Evolutionary conservation across 2,797 vertebrate genomes (phyloP), one percentile per base, ranked within the genome.

Genomic region (Furcifer pardalis): DNA sequence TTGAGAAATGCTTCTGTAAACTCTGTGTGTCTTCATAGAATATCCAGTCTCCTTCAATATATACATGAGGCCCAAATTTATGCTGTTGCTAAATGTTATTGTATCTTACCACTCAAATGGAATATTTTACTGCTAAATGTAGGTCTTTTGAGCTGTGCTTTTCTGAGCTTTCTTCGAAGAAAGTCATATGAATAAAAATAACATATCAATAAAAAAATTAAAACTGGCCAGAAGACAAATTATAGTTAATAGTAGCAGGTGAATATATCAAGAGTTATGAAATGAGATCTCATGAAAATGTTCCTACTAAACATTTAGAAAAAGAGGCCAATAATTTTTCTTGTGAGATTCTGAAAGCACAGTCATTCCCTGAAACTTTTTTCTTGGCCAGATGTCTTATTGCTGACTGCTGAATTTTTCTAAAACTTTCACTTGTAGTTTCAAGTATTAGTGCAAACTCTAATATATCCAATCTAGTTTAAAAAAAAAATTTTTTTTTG

Each of bases 261-360:
- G 88, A 75, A 68, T 0, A 0, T 52, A 49, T 42, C 81, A 78
- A 21, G 0, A 78, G 60, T 46, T 83, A 91, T 71, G 77, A 17
- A 73, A 0, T 0, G 82, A 2, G 27, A 59, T 8, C 83, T 84
- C 80, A 66, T 7, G 32, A 63, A 52, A 86, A 78, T n/a, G 6
- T 9, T 89, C 56, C 23, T 73, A 68, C 87, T 71, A 88, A 88
- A 84, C 86, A 30, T 77, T 80, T 76, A 37, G n/a, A 30, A 62
- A 79, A 87, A 83, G 27, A 10, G 56, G 49, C 9, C 78, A 32
- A 1, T 19, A 0, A 0, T 89, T 87, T 84, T 74, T 89, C 59
- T 77, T 73, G 75, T 2, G 12, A 0, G 0, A 6, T 65, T 63
- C 92, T 84, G 87, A 87, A 91, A 90, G 72, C 79, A 69, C 60